Evolutionary conservation across 2,888 invertebrate species (phyloP), one percentile per base, ranked within the genome.

Genomic region (Crossocerus cetratus): DNA sequence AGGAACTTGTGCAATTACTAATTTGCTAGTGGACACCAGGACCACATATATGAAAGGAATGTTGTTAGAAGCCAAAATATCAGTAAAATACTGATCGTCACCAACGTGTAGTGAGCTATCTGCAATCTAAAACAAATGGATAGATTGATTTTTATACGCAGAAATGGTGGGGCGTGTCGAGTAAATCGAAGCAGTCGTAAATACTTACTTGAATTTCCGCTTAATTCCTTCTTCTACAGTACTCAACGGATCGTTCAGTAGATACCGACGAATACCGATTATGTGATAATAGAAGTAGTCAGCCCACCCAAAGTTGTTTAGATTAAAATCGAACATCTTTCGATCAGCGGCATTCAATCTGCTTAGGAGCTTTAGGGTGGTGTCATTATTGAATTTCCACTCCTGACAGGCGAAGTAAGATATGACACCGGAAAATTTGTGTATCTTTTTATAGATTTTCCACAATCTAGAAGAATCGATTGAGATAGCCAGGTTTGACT

Each of bases 321-420:
- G 91, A 86, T 94, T 94, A 86, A 96, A 96, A 14, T 94, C 93
- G 84, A 95, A 96, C 0, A 94, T 89, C 49, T 92, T 89, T 72
- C 91, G 91, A 85, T 95, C 96, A 0, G 88, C 88, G 0, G 91
- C 88, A 0, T 92, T 91, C 59, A 96, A 86, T 0, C 92, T 91
- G 0, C 90, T 87, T 93, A 94, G 94, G 81, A 96, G 92, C 1
- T 86, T 89, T 16, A 92, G 84, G 0, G 94, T 93, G 65, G 93
- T 93, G 8, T 91, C 90, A 76, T 94, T 94, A 0, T 90, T 89
- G 86, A 96, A 96, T 56, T 91, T 90, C 97, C 97, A 97, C 77
- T 95, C 93, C 74, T 94, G 93, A 11, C 92, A 93, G 2, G 94
- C 94, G 91, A 97, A 97, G 90, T 95, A 97, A 76, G 94, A 93